phyloP scores from a whole-genome alignment of 2,888 invertebrate genomes.

The Lissonota sp. region DNA sequence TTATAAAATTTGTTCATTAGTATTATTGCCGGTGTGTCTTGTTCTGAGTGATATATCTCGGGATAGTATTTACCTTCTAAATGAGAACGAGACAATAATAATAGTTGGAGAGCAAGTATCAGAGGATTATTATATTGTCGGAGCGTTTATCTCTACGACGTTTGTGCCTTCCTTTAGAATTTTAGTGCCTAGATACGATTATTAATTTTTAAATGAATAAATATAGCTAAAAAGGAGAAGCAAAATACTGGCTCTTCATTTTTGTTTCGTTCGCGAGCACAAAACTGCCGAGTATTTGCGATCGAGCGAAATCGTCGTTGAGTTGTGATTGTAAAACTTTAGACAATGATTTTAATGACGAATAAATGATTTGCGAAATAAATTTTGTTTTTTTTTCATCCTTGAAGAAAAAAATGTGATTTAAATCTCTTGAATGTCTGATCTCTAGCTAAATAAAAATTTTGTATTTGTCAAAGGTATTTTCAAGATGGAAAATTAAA shows the following conservation, averaged over 20 bases:
- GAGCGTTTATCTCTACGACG: constrained; percentile 29
- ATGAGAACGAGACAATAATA: constrained; percentile 45
- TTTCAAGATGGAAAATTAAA: too few relatives aligned
- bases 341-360: constrained; percentile 40
- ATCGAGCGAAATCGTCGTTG: constrained; percentile 64
- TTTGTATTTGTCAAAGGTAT: too few relatives aligned
- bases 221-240: constrained; percentile 10
- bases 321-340: constrained; percentile 43
- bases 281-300: constrained; percentile 75
- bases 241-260: constrained; percentile 69
- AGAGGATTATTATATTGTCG: constrained; percentile 19
- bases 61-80: constrained; percentile 68
- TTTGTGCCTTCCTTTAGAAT: constrained; percentile 32
- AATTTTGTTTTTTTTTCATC: neutral
- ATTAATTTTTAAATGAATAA: neutral
- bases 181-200: constrained; percentile 1
- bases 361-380: constrained; percentile 50
- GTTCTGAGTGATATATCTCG: constrained; percentile 78
- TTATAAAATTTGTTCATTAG: constrained; percentile 12
- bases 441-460: neutral
- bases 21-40: constrained; percentile 66
- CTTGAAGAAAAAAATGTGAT: constrained; percentile 10
- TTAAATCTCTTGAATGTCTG: neutral
- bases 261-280: constrained; percentile 70
- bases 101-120: neutral